Evolutionary conservation across 2,888 invertebrate genomes (phyloP).

Genomic region (Gari tellinella): DNA sequence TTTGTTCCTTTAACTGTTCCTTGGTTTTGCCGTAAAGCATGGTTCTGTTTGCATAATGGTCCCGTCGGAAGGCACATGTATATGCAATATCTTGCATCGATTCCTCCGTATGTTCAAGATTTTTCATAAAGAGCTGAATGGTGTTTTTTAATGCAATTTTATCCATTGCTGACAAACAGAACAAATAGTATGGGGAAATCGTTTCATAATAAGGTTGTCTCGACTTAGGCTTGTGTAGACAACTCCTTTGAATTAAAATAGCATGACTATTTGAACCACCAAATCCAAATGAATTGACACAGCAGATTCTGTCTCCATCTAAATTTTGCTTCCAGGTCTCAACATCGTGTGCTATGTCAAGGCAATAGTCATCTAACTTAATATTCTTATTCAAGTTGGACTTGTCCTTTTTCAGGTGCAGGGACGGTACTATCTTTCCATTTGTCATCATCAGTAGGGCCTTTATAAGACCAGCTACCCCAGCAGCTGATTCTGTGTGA

Average conservation of each 20-base stretch:
- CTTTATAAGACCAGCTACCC: conserved; percentile 69
- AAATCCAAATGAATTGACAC: conserved; percentile 15
- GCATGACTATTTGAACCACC: conserved; percentile 15
- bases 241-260: neutral
- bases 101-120: neutral
- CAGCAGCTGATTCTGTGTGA: conserved; percentile 68
- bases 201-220: too few species aligned
- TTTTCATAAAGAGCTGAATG: neutral
- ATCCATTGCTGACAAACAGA: too few species aligned
- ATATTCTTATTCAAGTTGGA: conserved; percentile 31
- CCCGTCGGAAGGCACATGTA: conserved; percentile 39
- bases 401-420: conserved; percentile 51
- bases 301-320: neutral
- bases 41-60: conserved; percentile 33
- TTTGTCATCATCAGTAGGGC: conserved; percentile 68
- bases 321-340: conserved; percentile 24
- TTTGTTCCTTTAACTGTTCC: neutral
- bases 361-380: conserved; percentile 28
- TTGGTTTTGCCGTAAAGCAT: conserved; percentile 13
- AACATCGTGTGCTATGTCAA: conserved; percentile 59
- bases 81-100: conserved; percentile 13
- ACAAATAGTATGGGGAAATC: too few species aligned
- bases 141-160: too few species aligned
- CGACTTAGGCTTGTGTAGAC: neutral
- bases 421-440: conserved; percentile 60